Evolutionary conservation across 2,888 invertebrate species (phyloP).

Genomic region (Leptothorax acervorum): DNA sequence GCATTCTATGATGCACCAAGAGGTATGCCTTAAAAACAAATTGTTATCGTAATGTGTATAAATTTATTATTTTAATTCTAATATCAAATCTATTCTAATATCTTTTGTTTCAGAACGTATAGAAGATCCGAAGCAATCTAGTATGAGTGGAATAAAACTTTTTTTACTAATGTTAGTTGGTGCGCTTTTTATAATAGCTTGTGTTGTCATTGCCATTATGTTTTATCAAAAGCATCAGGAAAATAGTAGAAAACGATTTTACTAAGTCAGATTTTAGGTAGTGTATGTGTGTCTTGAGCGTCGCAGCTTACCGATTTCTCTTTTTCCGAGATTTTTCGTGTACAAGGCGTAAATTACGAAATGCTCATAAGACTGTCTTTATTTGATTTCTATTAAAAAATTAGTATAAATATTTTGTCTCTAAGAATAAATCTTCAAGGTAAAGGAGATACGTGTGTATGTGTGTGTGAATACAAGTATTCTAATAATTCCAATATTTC

Average conservation of each 20-base stretch:
- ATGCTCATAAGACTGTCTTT: slow-evolving; percentile 69
- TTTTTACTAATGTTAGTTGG: slow-evolving; percentile 95
- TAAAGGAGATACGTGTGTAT: slow-evolving; percentile 25
- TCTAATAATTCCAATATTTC: slow-evolving; percentile 33
- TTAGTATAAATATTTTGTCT: not conserved
- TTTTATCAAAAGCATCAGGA: slow-evolving; percentile 97
- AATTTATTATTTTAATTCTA: slow-evolving; percentile 40
- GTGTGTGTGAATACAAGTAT: not conserved
- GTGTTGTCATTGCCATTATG: slow-evolving; percentile 95
- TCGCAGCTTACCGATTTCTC: slow-evolving; percentile 53
- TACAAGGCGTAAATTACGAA: slow-evolving; percentile 55
- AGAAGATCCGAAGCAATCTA: slow-evolving; percentile 94
- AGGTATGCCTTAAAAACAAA: slow-evolving; percentile 84
- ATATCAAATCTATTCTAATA: not conserved
- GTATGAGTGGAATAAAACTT: slow-evolving; percentile 96
- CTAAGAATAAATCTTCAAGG: not conserved
- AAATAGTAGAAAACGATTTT: slow-evolving; percentile 95
- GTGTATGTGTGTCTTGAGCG: not conserved
- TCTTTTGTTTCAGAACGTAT: slow-evolving; percentile 89
- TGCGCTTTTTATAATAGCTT: slow-evolving; percentile 93
- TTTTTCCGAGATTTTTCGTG: slow-evolving; percentile 56
- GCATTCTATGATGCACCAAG: slow-evolving; percentile 96
- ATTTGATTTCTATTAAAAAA: slow-evolving; percentile 8
- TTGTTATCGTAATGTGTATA: not conserved
- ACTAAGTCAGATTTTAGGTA: slow-evolving; percentile 83